Evolutionary conservation across 2,113 vertebrate genomes (phyloP).

Genomic region (Syrmaticus mikado): DNA sequence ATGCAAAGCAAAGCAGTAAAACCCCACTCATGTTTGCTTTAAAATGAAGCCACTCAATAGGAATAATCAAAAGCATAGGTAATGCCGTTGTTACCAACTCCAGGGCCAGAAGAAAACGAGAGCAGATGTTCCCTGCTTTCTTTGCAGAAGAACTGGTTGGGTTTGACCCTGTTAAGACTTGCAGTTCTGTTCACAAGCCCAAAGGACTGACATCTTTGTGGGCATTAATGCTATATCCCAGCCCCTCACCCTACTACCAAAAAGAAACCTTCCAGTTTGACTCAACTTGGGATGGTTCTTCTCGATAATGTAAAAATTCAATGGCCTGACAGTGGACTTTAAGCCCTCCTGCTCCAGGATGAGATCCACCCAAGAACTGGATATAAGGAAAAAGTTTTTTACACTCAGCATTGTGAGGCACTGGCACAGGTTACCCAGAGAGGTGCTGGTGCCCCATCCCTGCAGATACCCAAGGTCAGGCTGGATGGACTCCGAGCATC

Average conservation of each 20-base stretch:
- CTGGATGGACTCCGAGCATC: too few species aligned
- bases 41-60: rapidly evolving
- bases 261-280: background rate
- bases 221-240: background rate
- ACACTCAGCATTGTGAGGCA: too few species aligned
- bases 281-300: background rate
- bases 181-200: background rate
- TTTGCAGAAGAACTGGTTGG: background rate
- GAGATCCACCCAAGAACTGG: background rate
- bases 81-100: background rate
- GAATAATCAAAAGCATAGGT: background rate
- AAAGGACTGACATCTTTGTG: background rate
- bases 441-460: too few species aligned
- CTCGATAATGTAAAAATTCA: background rate
- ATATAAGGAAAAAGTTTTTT: too few species aligned
- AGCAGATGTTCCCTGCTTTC: background rate
- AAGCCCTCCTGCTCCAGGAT: background rate
- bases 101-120: background rate
- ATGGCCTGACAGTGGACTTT: background rate
- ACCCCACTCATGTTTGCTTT: rapidly evolving
- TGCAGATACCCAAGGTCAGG: too few species aligned
- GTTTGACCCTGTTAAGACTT: background rate
- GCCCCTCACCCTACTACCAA: background rate
- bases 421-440: too few species aligned
- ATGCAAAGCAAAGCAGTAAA: background rate